A percentile compares a stretch with the other conserved stretches of the same genome.
Conservation (phyloP, 1,140 invertebrate genomes). For the Piezodorus guildinii region DNA sequence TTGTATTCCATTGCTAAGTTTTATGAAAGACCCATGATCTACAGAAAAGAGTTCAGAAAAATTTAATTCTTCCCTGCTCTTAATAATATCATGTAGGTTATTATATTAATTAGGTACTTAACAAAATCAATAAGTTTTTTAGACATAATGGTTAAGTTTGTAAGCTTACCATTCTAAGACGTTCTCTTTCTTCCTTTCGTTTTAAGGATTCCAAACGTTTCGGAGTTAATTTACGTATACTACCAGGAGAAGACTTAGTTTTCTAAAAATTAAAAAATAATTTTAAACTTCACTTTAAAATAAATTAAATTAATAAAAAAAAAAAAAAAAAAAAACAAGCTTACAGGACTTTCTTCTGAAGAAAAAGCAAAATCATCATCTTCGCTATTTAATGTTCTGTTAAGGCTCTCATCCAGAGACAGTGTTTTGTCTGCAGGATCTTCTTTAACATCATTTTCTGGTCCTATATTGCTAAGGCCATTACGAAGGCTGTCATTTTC, state of each 20-base stretch:
- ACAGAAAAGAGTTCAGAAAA: too few species aligned
- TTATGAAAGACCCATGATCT: too few species aligned
- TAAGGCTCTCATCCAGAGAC: background rate
- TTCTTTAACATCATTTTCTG: background rate
- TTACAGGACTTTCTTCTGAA: conserved; percentile 2
- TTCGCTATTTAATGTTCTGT: conserved; percentile 1
- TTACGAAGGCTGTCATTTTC: background rate
- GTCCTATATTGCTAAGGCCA: background rate
- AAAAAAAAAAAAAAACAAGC: background rate
- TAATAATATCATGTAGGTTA: too few species aligned
- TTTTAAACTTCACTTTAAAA: background rate
- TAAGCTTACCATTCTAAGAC: background rate
- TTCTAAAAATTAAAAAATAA: background rate
- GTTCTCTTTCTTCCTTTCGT: conserved; percentile 13
- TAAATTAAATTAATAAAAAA: background rate
- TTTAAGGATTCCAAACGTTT: conserved; percentile 7
- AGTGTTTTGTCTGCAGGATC: background rate
- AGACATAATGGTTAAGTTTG: background rate
- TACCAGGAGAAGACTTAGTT: background rate
- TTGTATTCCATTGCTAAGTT: too few species aligned
- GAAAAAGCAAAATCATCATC: background rate
- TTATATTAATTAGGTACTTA: too few species aligned
- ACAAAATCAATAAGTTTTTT: too few species aligned
- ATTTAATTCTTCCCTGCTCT: too few species aligned
- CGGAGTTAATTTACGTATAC: conserved; percentile 4